Conservation (phyloP, 1,140 invertebrate species). For the Lanistes nyassanus region DNA sequence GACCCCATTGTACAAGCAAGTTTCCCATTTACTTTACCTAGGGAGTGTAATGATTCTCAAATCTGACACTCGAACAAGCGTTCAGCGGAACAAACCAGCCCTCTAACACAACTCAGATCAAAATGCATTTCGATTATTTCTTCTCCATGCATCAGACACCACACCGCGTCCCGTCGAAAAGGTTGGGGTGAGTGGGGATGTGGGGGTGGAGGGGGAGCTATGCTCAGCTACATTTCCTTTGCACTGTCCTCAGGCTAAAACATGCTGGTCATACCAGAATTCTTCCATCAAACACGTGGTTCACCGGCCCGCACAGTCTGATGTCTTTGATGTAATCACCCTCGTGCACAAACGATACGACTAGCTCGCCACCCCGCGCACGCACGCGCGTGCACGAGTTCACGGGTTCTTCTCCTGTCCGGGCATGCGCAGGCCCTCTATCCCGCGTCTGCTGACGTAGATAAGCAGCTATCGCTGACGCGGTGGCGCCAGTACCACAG, state of each 20-base stretch:
- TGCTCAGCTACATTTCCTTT: too few species aligned
- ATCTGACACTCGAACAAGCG: too few species aligned
- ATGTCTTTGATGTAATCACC: slow-evolving; percentile 8
- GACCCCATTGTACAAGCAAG: too few species aligned
- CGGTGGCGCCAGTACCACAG: slow-evolving; percentile 39
- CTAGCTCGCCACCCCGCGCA: slow-evolving; percentile 17
- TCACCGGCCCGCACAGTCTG: slow-evolving; percentile 12
- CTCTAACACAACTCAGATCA: too few species aligned
- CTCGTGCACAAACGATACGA: slow-evolving; percentile 12
- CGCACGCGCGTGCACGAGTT: not conserved
- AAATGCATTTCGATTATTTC: too few species aligned
- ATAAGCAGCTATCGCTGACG: slow-evolving; percentile 27
- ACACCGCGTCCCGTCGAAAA: too few species aligned
- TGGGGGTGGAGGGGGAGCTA: too few species aligned
- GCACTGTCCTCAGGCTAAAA: not conserved
- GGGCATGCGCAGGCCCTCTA: not conserved
- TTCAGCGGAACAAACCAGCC: too few species aligned
- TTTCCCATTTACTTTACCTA: too few species aligned
- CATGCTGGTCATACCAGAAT: not conserved
- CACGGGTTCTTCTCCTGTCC: not conserved
- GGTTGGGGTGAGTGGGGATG: too few species aligned
- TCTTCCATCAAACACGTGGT: slow-evolving; percentile 30
- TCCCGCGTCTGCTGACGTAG: not conserved
- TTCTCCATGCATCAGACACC: too few species aligned
- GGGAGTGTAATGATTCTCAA: too few species aligned